Evolutionary conservation across 2,888 invertebrate genomes (phyloP).

Genomic region (Drosophila histrio): DNA sequence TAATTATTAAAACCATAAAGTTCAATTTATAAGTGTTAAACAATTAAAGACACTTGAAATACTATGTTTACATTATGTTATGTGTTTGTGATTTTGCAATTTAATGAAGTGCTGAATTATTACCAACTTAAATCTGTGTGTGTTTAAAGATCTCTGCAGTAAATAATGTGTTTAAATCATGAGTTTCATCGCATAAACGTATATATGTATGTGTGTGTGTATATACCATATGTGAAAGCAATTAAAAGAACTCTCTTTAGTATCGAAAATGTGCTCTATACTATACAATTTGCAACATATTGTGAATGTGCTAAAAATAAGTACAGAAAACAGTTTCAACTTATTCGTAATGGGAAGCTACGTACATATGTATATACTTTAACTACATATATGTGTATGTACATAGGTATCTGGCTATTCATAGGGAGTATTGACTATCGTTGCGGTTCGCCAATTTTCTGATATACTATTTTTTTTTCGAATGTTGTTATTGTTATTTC

Average conservation of each 20-base stretch:
- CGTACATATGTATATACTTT: not conserved
- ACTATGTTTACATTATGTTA: not conserved
- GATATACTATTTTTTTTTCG: constrained; percentile 8
- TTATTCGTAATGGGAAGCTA: constrained; percentile 30
- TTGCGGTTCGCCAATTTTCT: constrained; percentile 56
- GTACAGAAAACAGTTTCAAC: constrained; percentile 41
- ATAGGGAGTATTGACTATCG: constrained; percentile 53
- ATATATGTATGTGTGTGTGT: too few relatives aligned
- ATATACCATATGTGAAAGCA: not conserved
- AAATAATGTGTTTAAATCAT: not conserved
- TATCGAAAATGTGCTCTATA: constrained; percentile 28
- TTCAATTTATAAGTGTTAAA: not conserved
- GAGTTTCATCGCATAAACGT: not conserved
- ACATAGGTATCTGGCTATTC: constrained; percentile 22
- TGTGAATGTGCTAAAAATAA: constrained; percentile 48
- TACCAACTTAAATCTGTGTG: not conserved
- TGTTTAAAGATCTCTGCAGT: not conserved
- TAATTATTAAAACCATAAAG: not conserved
- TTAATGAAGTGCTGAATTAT: not conserved
- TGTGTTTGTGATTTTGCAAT: not conserved
- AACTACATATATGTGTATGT: not conserved
- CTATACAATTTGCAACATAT: constrained; percentile 35
- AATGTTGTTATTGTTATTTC: not conserved
- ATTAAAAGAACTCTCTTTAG: not conserved
- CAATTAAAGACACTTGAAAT: not conserved